phyloP scores from a whole-genome alignment of 2,797 vertebrate species.

The Chelon auratus region DNA sequence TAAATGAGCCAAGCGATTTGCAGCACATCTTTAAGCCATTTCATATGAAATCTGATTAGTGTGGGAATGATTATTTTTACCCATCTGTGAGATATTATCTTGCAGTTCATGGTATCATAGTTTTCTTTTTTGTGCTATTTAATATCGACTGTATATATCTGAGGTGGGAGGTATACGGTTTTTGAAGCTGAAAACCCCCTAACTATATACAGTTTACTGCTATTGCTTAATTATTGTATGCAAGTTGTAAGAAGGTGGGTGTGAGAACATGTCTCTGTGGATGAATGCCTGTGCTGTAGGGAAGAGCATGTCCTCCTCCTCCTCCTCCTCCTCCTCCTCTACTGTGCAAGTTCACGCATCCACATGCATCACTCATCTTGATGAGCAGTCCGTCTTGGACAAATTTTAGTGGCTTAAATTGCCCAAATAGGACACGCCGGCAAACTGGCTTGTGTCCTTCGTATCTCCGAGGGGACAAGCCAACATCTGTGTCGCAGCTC shows the following conservation, averaged over 20 bases:
- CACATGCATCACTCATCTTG: slow-evolving; percentile 48
- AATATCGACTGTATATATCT: background rate
- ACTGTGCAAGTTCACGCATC: slow-evolving; percentile 46
- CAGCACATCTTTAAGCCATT: slow-evolving; percentile 7
- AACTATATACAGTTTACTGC: background rate
- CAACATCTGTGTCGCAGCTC: slow-evolving; percentile 25
- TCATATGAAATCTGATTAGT: slow-evolving; percentile 3
- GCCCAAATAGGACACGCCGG: background rate
- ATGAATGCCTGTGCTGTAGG: slow-evolving; percentile 25
- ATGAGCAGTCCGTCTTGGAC: slow-evolving; percentile 37
- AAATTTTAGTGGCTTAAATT: slow-evolving; percentile 8
- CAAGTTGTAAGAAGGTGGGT: slow-evolving; percentile 34
- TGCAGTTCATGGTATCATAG: background rate
- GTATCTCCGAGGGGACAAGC: slow-evolving; percentile 12
- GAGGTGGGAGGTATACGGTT: background rate
- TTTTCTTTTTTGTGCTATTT: background rate
- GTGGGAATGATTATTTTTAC: slow-evolving; percentile 9
- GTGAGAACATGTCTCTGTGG: slow-evolving; percentile 29
- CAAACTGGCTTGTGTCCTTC: background rate
- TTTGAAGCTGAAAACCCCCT: slow-evolving; percentile 1
- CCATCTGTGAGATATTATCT: slow-evolving; percentile 3
- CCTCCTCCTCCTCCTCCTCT: slow-evolving; percentile 22
- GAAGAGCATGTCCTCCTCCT: slow-evolving; percentile 28
- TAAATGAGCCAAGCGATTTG: slow-evolving; percentile 65
- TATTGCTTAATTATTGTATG: slow-evolving; percentile 9